These are phyloP conservation scores for Heliangelus exortis DNA, from an alignment of 2,797 vertebrate species.

Conservation along the genomic window DNA sequence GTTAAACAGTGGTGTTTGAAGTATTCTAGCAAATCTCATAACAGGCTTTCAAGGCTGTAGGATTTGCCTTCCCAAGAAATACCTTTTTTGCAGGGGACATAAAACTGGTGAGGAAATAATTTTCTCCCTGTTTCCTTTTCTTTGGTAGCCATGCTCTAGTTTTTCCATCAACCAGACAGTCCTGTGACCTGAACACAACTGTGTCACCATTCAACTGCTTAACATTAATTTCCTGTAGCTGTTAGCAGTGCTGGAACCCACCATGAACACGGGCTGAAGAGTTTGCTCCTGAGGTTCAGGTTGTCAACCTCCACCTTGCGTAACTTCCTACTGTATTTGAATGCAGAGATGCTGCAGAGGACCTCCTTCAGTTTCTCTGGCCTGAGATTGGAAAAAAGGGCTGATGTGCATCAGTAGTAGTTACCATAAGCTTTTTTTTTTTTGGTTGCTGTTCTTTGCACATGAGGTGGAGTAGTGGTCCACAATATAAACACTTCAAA, in stretches of 20 bases:
- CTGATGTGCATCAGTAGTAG: neutral
- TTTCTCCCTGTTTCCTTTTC: neutral
- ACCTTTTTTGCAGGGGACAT: neutral
- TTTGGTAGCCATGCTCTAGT: neutral
- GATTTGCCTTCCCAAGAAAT: neutral
- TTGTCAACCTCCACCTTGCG: neutral
- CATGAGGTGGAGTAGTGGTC: fast-evolving
- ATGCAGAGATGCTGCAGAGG: neutral
- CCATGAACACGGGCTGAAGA: neutral
- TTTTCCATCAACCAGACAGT: neutral
- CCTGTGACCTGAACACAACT: neutral
- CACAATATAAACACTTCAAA: neutral
- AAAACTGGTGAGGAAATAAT: neutral
- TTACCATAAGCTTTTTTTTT: neutral
- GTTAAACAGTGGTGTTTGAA: neutral
- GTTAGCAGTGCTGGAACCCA: neutral
- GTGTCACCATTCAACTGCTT: fast-evolving
- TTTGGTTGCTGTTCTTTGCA: neutral
- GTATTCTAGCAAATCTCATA: neutral
- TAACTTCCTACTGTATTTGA: neutral
- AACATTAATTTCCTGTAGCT: neutral
- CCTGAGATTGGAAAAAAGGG: neutral
- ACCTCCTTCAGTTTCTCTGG: neutral
- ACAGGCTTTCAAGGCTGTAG: neutral
- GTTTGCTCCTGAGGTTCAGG: neutral